Evolutionary conservation across 2,797 vertebrate species (phyloP).

Genomic region (Lagorchestes hirsutus): DNA sequence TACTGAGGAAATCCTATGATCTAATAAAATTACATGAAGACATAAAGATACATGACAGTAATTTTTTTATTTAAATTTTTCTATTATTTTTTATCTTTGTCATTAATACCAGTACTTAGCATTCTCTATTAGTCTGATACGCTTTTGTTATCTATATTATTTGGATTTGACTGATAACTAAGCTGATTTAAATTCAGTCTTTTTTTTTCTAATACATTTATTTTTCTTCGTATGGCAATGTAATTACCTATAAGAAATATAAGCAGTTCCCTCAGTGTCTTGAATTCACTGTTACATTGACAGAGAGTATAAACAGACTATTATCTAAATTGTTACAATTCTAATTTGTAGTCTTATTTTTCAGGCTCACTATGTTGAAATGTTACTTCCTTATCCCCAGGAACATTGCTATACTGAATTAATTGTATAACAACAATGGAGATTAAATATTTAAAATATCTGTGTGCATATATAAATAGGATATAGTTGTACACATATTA

Average conservation of each 20-base stretch:
- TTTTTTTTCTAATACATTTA: not conserved
- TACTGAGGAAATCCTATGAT: too few species aligned
- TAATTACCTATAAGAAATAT: not conserved
- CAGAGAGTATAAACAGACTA: not conserved
- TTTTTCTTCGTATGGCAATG: too few species aligned
- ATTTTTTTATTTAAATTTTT: not conserved
- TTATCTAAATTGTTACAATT: not conserved
- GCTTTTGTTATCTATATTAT: rapidly evolving
- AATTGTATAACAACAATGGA: rapidly evolving
- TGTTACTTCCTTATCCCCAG: not conserved
- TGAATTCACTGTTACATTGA: not conserved
- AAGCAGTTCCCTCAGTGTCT: not conserved
- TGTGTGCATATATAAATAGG: not conserved
- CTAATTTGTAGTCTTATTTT: too few species aligned
- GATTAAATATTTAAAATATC: not conserved
- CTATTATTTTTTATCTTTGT: not conserved
- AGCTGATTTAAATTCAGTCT: not conserved
- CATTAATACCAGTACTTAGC: not conserved
- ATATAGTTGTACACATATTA: not conserved
- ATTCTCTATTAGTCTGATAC: rapidly evolving
- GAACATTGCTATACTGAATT: rapidly evolving
- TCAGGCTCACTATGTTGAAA: not conserved
- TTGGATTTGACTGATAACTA: not conserved
- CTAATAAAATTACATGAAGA: too few species aligned
- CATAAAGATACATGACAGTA: too few species aligned